These are phyloP conservation scores for Promerops cafer DNA, from an alignment of 2,113 vertebrate species.

Conservation along the genomic window DNA sequence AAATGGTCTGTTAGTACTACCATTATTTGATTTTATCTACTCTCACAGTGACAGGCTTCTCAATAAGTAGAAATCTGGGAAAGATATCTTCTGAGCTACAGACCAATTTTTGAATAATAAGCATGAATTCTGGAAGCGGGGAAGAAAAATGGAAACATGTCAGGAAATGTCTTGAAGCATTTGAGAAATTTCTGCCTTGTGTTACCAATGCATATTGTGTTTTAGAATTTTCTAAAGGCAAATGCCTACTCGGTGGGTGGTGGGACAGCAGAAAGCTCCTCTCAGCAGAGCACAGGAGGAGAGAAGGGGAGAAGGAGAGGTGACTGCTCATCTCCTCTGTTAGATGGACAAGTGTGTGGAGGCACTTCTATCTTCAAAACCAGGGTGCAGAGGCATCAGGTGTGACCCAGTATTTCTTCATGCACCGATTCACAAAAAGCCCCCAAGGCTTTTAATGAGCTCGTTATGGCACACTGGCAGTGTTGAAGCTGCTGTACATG, in stretches of 20 bases:
- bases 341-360: not conserved
- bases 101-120: not conserved
- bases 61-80: not conserved
- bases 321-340: not conserved
- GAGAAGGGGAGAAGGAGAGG: not conserved
- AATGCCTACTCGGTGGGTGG: constrained; percentile 8
- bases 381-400: not conserved
- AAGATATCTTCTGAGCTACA: not conserved
- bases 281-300: not conserved
- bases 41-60: not conserved
- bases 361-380: not conserved
- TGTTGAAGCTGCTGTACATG: not conserved
- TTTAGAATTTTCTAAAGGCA: constrained; percentile 11
- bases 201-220: not conserved
- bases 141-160: not conserved
- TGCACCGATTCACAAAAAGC: not conserved
- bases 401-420: not conserved
- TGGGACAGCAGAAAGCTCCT: not conserved
- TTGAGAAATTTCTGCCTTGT: constrained; percentile 13
- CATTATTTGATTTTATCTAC: not conserved
- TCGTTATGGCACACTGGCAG: not conserved
- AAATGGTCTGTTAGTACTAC: not conserved
- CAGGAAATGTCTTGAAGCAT: not conserved
- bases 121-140: not conserved
- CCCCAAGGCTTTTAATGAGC: not conserved